Base-by-base conservation (phyloP, 1,140 invertebrate species). In the Lucilia sericata region DNA sequence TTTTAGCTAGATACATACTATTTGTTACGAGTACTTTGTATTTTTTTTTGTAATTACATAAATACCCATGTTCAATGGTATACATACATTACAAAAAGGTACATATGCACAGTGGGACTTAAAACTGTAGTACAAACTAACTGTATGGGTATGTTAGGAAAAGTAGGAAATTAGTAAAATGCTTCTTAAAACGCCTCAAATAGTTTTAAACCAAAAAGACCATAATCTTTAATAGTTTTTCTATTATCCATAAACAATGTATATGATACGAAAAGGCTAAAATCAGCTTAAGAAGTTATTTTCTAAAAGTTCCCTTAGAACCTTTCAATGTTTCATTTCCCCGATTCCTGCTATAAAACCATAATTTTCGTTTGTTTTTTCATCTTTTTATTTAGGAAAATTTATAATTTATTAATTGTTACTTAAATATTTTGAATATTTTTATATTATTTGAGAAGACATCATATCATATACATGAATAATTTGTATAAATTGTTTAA, bases 321-420 rank as follows among this genome's bases (percentile, higher is more conserved):
- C n/a, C n/a, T n/a, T n/a, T n/a, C n/a, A n/a, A n/a, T n/a, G 25
- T 30, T 30, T 30, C 25, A n/a, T n/a, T n/a, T n/a, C 25, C 25
- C 25, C 3, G 25, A 3, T 30, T 1, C 25, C 25, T 30, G 25
- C 3, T 2, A 30, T 30, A 30, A 30, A 42, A 7, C 10, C 2
- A 10, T 42, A 2, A 7, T 42, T 42, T 42, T 42, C 42, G 42
- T 60, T 60, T 60, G 55, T n/a, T 60, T 60, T 30, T 60, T 60
- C n/a, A 60, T 14, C n/a, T n/a, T 14, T 60, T 60, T 60, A 60
- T n/a, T 60, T 14, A 14, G 55, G 25, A 30, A 60, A 60, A 60
- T 60, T n/a, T n/a, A 60, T 60, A 60, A 60, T n/a, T 60, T 60
- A 17, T 14, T 60, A n/a, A 60, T 60, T 60, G 51, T 60, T 60